These are phyloP conservation scores for Diarsia brunnea DNA, from an alignment of 2,888 invertebrate genomes.

Conservation along the genomic window DNA sequence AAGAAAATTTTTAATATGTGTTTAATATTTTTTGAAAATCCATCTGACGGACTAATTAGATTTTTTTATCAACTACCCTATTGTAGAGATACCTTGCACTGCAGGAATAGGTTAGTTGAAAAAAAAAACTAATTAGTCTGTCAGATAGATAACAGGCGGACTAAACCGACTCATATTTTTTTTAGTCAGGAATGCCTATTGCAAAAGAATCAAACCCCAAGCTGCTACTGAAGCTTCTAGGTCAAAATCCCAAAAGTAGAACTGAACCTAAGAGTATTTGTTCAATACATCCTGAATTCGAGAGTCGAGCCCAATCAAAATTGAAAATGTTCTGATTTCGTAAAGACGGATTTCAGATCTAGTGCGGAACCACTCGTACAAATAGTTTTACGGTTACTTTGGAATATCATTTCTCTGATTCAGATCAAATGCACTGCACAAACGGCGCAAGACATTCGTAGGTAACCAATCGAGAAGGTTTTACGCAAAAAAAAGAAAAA, in stretches of 20 bases:
- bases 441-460: background rate
- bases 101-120: no score
- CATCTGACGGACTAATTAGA: no score
- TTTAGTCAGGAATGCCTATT: no score
- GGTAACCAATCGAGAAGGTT: background rate
- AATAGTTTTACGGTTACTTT: background rate
- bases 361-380: background rate
- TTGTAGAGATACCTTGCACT: background rate
- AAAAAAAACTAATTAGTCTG: no score
- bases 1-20: no score
- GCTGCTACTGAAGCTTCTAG: background rate
- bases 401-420: background rate
- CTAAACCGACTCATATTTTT: no score
- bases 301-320: background rate
- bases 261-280: background rate
- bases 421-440: background rate
- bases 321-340: background rate
- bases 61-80: no score
- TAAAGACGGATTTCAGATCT: background rate
- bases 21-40: no score
- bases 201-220: background rate
- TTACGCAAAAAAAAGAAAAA: background rate
- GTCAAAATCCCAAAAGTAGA: background rate
- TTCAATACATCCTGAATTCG: background rate
- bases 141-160: no score